These are phyloP conservation scores for Phylloscopus whistleri DNA, from an alignment of 2,113 vertebrate genomes.

Conservation along the genomic window DNA sequence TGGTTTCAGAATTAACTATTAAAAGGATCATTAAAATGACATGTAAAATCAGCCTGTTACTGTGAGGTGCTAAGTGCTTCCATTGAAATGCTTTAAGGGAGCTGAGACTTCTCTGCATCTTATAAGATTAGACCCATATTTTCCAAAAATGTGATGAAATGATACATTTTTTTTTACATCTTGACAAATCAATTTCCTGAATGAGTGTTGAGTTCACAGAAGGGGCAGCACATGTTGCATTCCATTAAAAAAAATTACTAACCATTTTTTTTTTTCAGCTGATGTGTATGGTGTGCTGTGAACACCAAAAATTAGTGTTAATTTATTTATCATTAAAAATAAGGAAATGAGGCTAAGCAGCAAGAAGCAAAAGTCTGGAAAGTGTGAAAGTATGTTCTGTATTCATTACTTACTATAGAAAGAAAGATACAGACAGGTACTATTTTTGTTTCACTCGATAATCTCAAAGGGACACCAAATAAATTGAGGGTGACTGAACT, in stretches of 20 bases:
- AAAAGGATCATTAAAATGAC: slow-evolving; percentile 46
- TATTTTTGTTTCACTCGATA: slow-evolving; percentile 64
- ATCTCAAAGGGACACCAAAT: slow-evolving; percentile 62
- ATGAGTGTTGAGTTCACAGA: slow-evolving; percentile 28
- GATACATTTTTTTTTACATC: slow-evolving; percentile 21
- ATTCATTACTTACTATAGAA: neutral
- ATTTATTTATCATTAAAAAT: slow-evolving; percentile 55
- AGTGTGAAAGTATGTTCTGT: slow-evolving; percentile 36
- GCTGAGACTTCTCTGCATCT: slow-evolving; percentile 1
- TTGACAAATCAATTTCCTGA: slow-evolving; percentile 60
- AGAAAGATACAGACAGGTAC: neutral
- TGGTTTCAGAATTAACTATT: slow-evolving; percentile 29
- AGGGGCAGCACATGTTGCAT: slow-evolving; percentile 15
- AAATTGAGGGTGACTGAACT: slow-evolving; percentile 63
- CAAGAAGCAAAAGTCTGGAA: slow-evolving; percentile 6
- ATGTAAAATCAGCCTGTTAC: slow-evolving; percentile 45
- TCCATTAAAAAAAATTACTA: neutral
- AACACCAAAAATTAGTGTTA: slow-evolving; percentile 35
- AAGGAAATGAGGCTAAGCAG: slow-evolving; percentile 26
- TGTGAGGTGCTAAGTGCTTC: slow-evolving; percentile 38
- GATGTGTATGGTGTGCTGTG: neutral
- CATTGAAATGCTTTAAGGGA: slow-evolving; percentile 24
- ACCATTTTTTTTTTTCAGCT: neutral
- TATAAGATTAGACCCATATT: slow-evolving; percentile 7
- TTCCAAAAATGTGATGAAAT: slow-evolving; percentile 55